Evolutionary conservation across 2,888 invertebrate genomes (phyloP), one percentile per base, ranked within the genome.

Genomic region (Pycnomerus fuliginosus): DNA sequence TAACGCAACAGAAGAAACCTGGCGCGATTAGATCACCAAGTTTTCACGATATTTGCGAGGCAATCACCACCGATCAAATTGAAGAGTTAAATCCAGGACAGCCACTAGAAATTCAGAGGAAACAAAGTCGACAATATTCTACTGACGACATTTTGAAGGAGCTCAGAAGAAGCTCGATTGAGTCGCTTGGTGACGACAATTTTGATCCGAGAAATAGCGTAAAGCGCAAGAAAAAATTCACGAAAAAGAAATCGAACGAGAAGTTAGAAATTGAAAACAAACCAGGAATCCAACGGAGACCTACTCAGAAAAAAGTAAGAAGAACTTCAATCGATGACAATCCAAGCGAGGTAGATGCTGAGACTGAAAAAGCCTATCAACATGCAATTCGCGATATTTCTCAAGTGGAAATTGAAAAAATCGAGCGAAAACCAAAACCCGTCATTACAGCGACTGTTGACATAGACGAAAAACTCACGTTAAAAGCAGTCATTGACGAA

Each of bases 401-500:
- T 7, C 67, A 68, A 44, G 70, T 79, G 41, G 74, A 76, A 36
- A 76, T 78, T 34, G 75, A 78, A 62, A 77, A 77, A 69, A 74
- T 63, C 30, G 70, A 71, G 58, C 55, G 59, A 29, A 71, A 71
- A 66, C 61, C 74, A 28, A 80, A 76, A 71, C 69, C 75, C 7
- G 76, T 77, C 34, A 79, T 80, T 13, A 79, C 80, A 5, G 68
- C 76, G 7, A 72, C 76, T 1, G 77, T 80, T 3, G 77, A 42
- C 33, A 50, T 79, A 58, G 64, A 80, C 27, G 74, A 75, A 33
- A 64, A 75, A 30, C n/a, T 3, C 7, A 69, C 64, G 44, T 64
- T 80, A 16, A 81, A 80, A 66, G 77, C 77, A 50, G 70, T 75
- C 36, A 70, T 82, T 20, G 79, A 80, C 60, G 75, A 80, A 58